These are phyloP conservation scores for Ariolimax columbianus DNA, from an alignment of 2,888 invertebrate genomes.

Conservation along the genomic window DNA sequence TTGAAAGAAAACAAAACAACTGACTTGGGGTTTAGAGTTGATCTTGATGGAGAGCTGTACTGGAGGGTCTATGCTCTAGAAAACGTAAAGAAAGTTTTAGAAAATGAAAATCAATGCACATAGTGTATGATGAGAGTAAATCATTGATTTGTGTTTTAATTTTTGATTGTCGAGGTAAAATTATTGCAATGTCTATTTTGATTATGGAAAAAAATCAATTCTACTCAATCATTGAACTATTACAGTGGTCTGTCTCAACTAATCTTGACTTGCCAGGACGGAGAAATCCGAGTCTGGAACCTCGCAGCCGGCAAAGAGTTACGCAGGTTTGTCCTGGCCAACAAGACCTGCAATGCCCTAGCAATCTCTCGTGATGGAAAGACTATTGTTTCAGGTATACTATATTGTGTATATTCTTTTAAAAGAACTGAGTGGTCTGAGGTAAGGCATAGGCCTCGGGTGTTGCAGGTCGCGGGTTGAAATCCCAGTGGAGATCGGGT, in stretches of 20 bases:
- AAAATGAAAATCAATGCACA: not conserved
- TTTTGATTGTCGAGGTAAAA: not conserved
- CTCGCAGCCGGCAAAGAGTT: slow-evolving; percentile 87
- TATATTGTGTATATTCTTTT: slow-evolving; percentile 23
- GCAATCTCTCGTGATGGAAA: slow-evolving; percentile 89
- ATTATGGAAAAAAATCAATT: not conserved
- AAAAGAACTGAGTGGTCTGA: too few relatives aligned
- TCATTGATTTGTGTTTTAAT: not conserved
- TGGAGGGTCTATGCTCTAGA: too few relatives aligned
- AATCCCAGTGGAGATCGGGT: too few relatives aligned
- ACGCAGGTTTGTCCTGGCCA: slow-evolving; percentile 89
- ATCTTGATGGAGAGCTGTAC: too few relatives aligned
- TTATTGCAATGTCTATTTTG: not conserved
- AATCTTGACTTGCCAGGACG: slow-evolving; percentile 91
- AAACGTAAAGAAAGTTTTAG: too few relatives aligned
- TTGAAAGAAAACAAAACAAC: too few relatives aligned
- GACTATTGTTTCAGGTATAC: slow-evolving; percentile 86
- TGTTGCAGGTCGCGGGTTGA: too few relatives aligned
- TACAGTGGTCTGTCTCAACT: slow-evolving; percentile 84
- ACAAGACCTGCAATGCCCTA: slow-evolving; percentile 89
- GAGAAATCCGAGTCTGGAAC: slow-evolving; percentile 93
- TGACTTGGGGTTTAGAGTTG: too few relatives aligned
- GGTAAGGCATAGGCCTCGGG: too few relatives aligned
- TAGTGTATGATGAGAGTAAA: not conserved
- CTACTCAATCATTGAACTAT: not conserved